phyloP scores from a whole-genome alignment of 1,140 invertebrate species.

The Hyles euphorbiae region DNA sequence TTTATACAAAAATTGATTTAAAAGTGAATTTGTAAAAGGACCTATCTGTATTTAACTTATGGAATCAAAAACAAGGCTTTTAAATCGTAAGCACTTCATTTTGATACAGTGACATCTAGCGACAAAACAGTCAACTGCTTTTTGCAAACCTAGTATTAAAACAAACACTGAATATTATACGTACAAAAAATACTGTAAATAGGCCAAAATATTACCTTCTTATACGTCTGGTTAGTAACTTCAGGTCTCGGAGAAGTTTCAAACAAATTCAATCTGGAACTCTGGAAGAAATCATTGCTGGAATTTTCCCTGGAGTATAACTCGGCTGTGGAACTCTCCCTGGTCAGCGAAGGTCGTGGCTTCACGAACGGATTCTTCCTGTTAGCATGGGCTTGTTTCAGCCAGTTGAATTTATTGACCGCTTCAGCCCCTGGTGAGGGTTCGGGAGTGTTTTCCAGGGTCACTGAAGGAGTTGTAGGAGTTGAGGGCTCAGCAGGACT shows the following conservation, averaged over 20 bases:
- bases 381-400: conserved; percentile 48
- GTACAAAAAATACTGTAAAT: neutral
- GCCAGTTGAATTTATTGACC: conserved; percentile 58
- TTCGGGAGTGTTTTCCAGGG: conserved; percentile 41
- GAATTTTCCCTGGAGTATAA: conserved; percentile 60
- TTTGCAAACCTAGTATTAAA: too few species aligned
- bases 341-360: conserved; percentile 50
- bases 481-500: conserved; percentile 31
- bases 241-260: conserved; percentile 61
- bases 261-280: conserved; percentile 61
- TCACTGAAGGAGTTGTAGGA: conserved; percentile 32
- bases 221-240: conserved; percentile 58
- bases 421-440: conserved; percentile 44
- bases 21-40: too few species aligned
- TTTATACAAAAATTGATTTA: too few species aligned
- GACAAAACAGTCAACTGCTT: too few species aligned
- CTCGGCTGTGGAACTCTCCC: conserved; percentile 60
- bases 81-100: too few species aligned
- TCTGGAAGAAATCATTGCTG: conserved; percentile 63
- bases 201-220: conserved; percentile 74
- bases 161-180: too few species aligned
- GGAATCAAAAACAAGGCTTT: too few species aligned
- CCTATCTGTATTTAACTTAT: too few species aligned
- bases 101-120: too few species aligned
- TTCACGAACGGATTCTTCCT: conserved; percentile 59